phyloP scores from a whole-genome alignment of 2,888 invertebrate species.

The Drosophila colorata region DNA sequence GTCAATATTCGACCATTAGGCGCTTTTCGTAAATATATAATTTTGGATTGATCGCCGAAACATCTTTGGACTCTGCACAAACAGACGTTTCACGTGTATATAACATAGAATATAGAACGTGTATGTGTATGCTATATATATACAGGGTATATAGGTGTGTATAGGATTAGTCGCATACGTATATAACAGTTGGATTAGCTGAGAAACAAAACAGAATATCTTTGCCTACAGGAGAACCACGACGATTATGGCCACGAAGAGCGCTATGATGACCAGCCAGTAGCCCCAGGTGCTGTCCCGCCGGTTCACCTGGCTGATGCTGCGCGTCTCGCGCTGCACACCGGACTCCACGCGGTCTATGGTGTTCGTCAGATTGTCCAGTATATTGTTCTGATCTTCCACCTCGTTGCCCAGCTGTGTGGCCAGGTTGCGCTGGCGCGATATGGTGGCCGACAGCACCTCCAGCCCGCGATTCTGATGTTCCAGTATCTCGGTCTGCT shows the following conservation, averaged over 20 bases:
- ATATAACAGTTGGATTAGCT: slow-evolving; percentile 21
- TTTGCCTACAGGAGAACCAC: slow-evolving; percentile 84
- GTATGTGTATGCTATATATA: slow-evolving; percentile 2
- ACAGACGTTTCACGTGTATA: slow-evolving; percentile 1
- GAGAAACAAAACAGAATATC: neutral
- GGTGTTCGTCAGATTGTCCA: slow-evolving; percentile 91
- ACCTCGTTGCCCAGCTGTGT: slow-evolving; percentile 91
- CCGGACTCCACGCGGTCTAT: slow-evolving; percentile 90
- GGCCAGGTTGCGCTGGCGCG: slow-evolving; percentile 91
- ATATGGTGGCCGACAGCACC: slow-evolving; percentile 90
- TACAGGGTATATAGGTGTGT: neutral
- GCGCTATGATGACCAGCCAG: slow-evolving; percentile 90
- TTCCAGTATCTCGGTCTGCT: slow-evolving; percentile 88
- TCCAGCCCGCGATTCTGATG: slow-evolving; percentile 93
- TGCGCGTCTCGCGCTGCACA: slow-evolving; percentile 88
- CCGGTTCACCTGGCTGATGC: slow-evolving; percentile 88
- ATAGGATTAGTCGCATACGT: slow-evolving; percentile 7
- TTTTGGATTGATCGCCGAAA: slow-evolving; percentile 2
- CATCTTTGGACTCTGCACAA: slow-evolving; percentile 3
- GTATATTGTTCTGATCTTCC: slow-evolving; percentile 91
- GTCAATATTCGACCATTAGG: neutral
- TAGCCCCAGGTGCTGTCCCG: slow-evolving; percentile 91
- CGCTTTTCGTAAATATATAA: neutral
- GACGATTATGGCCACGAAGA: slow-evolving; percentile 89
- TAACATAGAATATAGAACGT: slow-evolving; percentile 1